A percentile compares a stretch with the other conserved stretches of the same genome.
These are phyloP conservation scores for Fukomys damarensis DNA, from an alignment of 2,113 vertebrate species.

Conservation along the genomic window DNA sequence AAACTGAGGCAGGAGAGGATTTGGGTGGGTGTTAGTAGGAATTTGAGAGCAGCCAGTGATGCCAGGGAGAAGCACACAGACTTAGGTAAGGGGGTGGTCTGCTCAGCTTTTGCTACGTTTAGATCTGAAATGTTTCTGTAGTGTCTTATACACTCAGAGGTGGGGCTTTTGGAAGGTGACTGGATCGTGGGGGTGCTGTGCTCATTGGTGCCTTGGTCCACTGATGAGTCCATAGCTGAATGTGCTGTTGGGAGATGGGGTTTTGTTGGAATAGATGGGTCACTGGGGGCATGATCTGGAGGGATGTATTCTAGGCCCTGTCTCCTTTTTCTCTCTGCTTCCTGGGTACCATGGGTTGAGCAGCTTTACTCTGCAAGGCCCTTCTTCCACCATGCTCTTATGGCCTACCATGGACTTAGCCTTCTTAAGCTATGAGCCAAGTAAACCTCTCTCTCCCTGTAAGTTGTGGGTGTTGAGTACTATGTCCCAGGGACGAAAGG, in stretches of 20 bases:
- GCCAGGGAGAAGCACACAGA: not conserved
- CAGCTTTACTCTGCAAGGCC: not conserved
- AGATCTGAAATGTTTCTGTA: not conserved
- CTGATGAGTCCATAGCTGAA: not conserved
- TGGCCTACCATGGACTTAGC: not conserved
- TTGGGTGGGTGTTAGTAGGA: not conserved
- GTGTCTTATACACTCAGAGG: not conserved
- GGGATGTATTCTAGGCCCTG: not conserved
- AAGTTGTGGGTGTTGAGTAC: not conserved
- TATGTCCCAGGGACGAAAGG: not conserved
- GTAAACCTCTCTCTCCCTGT: not conserved
- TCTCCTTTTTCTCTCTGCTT: not conserved
- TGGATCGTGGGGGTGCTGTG: not conserved
- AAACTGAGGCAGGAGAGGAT: not conserved
- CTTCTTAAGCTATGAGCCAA: not conserved
- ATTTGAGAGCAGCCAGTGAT: not conserved
- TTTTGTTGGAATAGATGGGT: not conserved
- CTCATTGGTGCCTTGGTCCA: not conserved
- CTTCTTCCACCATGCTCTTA: not conserved
- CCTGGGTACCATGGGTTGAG: not conserved
- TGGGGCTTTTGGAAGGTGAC: not conserved
- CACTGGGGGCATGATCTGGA: not conserved
- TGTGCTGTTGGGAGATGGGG: not conserved
- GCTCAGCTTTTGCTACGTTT: not conserved
- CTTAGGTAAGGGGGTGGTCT: not conserved